Evolutionary conservation across 2,113 vertebrate genomes (phyloP).

Genomic region (Otus sunia): DNA sequence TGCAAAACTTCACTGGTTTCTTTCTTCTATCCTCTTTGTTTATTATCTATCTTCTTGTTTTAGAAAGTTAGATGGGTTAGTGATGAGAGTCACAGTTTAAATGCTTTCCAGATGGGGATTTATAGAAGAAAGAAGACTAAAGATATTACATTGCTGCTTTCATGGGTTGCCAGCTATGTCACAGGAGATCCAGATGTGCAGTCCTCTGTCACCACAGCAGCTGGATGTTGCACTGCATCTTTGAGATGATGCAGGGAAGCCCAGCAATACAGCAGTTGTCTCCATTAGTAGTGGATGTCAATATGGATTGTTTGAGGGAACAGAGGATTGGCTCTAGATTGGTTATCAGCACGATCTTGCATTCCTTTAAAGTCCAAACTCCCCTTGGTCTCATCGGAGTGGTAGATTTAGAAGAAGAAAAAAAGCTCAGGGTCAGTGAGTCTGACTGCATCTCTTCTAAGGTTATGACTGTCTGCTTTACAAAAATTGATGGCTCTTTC

Average conservation of each 20-base stretch:
- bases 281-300: background rate
- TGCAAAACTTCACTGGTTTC: background rate
- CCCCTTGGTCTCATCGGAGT: background rate
- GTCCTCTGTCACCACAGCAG: background rate
- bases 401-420: background rate
- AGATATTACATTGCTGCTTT: background rate
- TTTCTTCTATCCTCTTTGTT: background rate
- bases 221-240: background rate
- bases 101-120: background rate
- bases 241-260: background rate
- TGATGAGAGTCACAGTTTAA: background rate
- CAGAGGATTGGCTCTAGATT: background rate
- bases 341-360: background rate
- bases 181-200: background rate
- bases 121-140: background rate
- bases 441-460: background rate
- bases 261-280: background rate
- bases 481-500: slow-evolving; percentile 12
- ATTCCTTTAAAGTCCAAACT: background rate
- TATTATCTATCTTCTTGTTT: background rate
- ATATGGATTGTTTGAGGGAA: background rate
- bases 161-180: background rate
- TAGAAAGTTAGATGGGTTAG: background rate
- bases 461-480: background rate
- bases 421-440: background rate